Evolutionary conservation across 2,113 vertebrate species (phyloP), one percentile per base, ranked within the genome.

Genomic region (Malurus alboscapulatus): DNA sequence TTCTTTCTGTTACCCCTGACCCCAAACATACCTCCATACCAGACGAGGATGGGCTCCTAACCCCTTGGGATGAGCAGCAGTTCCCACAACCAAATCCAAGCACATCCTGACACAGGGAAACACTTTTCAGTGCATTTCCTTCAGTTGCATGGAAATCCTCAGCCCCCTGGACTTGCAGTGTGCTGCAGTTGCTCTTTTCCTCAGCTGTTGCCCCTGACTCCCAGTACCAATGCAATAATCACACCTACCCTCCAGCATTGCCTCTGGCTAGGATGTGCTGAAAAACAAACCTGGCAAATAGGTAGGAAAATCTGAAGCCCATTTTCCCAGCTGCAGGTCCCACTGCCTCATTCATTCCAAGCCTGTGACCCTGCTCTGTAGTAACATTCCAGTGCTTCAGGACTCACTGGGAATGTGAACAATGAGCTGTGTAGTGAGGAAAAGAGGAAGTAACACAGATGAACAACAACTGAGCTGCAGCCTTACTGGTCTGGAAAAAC

Each of bases 361-460:
- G 62, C 40, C 22, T 9, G 24, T 10, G 30, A 26, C 14, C 61
- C 29, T 26, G 25, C 36, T 14, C 20, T 3, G 14, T 5, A 32
- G 45, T 8, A 29, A 12, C 0, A 5, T 14, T 13, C 1, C 3
- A 36, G 55, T 5, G 54, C 42, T 79, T 63, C 40, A 8, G 6
- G 18, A 14, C 32, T 24, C 29, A 36, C 40, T 21, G 15, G 48
- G 73, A 69, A 19, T 3, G 4, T 3, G 4, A 65, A 10, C 53
- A 14, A 0, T 0, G 6, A 14, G 11, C 32, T 47, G 4, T 2
- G 1, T 3, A 14, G 9, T 3, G 7, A 73, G 10, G 34, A 78
- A 29, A 51, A 34, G 24, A 36, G 30, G 25, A 48, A 66, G 9
- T 27, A 65, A 34, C 63, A 21, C 2, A 2, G 45, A 44, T 21